Evolutionary conservation across 2,888 invertebrate genomes (phyloP), one percentile per base, ranked within the genome.

Genomic region (Mesochorus sp.): DNA sequence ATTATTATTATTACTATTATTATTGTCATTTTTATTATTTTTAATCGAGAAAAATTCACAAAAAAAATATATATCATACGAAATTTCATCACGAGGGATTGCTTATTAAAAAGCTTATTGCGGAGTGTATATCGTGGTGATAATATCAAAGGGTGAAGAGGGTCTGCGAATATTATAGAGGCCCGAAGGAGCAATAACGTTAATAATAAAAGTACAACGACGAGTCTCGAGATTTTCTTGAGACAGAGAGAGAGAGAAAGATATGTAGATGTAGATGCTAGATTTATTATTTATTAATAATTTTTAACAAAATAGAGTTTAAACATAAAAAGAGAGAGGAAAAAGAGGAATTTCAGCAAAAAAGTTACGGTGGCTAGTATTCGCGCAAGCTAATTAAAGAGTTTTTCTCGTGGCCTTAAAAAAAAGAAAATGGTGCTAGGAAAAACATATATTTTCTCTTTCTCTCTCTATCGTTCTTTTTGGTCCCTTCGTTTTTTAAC

Each of bases 311-410:
- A n/a, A n/a, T n/a, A n/a, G n/a, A n/a, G n/a, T n/a, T n/a, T n/a
- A n/a, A n/a, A n/a, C n/a, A n/a, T n/a, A n/a, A n/a, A n/a, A n/a
- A n/a, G n/a, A n/a, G n/a, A n/a, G n/a, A 49, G 17, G 37, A 3
- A 39, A 39, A 39, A 17, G 17, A 1, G 12, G 1, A 47, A 66
- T 61, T 71, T 37, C 28, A 17, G 44, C 44, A 39, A 67, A 51
- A 47, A n/a, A 44, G 42, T 34, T 39, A 39, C 44, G 34, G 34
- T 53, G 44, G 44, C 39, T 37, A 28, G 24, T 79, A 76, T 79
- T 79, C 76, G 72, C 75, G 49, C 71, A 79, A 75, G 57, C 72
- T 79, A 79, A 79, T 79, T 79, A 79, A 79, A 79, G 73, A 57
- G 71, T 79, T 79, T 68, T 72, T 51, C 26, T n/a, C 55, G 51